phyloP scores from a whole-genome alignment of 2,888 invertebrate species.

The Lomographa bimaculata region DNA sequence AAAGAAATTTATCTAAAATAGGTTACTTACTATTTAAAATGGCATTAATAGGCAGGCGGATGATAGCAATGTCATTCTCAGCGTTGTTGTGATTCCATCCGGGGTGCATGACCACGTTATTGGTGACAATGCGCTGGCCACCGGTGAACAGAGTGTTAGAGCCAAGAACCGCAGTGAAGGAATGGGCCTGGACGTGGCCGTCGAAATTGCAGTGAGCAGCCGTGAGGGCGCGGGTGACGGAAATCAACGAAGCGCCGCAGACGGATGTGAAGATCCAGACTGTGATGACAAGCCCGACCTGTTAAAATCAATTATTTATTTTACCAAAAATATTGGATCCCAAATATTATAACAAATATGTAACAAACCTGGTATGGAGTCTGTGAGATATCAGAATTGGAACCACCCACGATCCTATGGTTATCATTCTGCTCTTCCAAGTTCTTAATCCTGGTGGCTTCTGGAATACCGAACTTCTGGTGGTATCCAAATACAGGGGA shows the following conservation, averaged over 20 bases:
- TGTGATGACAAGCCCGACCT: conserved; percentile 56
- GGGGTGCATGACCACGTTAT: conserved; percentile 42
- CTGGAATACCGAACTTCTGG: conserved; percentile 48
- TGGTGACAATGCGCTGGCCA: conserved; percentile 42
- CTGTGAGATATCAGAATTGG: conserved; percentile 40
- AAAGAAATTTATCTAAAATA: no score
- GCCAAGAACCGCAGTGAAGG: conserved; percentile 53
- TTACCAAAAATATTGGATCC: no score
- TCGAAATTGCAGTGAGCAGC: conserved; percentile 56
- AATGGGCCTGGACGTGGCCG: conserved; percentile 41
- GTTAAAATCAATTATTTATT: no score
- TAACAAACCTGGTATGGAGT: conserved; percentile 57
- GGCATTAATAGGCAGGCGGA: conserved; percentile 34
- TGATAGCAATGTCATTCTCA: conserved; percentile 50
- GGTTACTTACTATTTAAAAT: conserved; percentile 39
- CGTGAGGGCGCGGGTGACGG: conserved; percentile 41
- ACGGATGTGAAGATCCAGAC: conserved; percentile 48
- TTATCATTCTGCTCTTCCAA: conserved; percentile 37
- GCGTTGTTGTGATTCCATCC: conserved; percentile 43
- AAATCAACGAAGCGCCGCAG: conserved; percentile 53
- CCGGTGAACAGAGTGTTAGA: conserved; percentile 52
- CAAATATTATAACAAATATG: background rate
- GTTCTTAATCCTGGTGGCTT: conserved; percentile 44
- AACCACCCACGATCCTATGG: conserved; percentile 55
- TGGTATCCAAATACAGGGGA: conserved; percentile 49